Evolutionary conservation across 2,888 invertebrate genomes (phyloP).

Genomic region (Thumatha senex): DNA sequence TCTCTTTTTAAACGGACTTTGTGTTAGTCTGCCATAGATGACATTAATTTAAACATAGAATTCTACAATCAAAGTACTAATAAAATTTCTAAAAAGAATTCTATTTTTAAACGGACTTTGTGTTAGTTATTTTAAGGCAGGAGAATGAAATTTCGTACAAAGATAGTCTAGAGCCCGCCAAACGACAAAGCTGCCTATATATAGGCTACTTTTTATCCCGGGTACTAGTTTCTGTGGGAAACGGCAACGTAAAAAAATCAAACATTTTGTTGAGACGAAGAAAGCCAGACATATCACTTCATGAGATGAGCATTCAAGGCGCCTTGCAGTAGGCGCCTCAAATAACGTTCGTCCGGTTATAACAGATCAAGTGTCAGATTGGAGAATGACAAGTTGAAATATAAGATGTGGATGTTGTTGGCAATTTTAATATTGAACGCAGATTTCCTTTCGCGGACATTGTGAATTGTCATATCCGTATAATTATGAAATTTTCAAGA

Average conservation of each 20-base stretch:
- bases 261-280: constrained; percentile 27
- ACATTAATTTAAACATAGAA: neutral
- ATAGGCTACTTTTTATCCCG: too few species aligned
- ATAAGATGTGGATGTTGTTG: neutral
- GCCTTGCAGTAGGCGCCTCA: constrained; percentile 48
- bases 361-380: constrained; percentile 30
- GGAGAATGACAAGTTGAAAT: constrained; percentile 21
- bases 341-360: constrained; percentile 46
- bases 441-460: neutral
- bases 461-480: too few species aligned
- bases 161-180: too few species aligned
- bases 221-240: too few species aligned
- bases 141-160: too few species aligned
- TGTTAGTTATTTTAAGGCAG: too few species aligned
- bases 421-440: neutral
- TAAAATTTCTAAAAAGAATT: too few species aligned
- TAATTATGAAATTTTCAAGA: too few species aligned
- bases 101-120: too few species aligned
- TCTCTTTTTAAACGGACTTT: too few species aligned
- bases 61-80: too few species aligned
- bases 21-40: constrained; percentile 1
- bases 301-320: constrained; percentile 37
- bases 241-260: neutral
- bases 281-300: constrained; percentile 27
- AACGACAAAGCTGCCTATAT: too few species aligned